Evolutionary conservation across 2,797 vertebrate genomes (phyloP).

Genomic region (Microtus californicus): DNA sequence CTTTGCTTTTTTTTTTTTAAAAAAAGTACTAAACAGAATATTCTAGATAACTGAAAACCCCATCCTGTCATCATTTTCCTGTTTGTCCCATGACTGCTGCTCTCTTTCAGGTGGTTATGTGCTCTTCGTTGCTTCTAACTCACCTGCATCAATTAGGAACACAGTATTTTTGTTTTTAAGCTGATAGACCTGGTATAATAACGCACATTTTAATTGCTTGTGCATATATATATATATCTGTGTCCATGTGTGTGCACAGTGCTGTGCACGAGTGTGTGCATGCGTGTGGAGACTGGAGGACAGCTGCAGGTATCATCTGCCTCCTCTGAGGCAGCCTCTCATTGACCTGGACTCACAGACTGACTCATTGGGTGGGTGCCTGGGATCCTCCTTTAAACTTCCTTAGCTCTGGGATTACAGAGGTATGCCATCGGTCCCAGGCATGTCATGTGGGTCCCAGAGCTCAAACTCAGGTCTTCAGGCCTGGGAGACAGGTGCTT

Average conservation of each 20-base stretch:
- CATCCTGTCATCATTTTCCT: neutral
- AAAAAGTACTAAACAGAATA: conserved; percentile 17
- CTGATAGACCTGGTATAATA: neutral
- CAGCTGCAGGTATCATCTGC: too few species aligned
- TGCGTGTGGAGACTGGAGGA: neutral
- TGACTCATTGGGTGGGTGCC: neutral
- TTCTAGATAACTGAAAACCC: neutral
- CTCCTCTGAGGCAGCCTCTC: neutral
- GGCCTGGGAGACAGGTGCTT: neutral
- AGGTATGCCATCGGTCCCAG: neutral
- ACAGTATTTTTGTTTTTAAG: conserved; percentile 40
- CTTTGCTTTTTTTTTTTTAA: neutral
- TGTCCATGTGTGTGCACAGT: neutral
- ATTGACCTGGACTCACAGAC: neutral
- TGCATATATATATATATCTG: neutral
- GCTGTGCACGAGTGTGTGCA: neutral
- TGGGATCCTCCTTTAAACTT: neutral
- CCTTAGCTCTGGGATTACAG: neutral
- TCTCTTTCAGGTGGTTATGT: neutral
- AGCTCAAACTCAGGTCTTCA: neutral
- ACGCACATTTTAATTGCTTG: neutral
- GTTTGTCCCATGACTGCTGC: neutral
- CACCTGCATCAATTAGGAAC: neutral
- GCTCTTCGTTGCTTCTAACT: neutral
- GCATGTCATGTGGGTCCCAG: neutral